Base-by-base conservation (phyloP, 35 echinoderm and acorn worm species). In the Apostichopus japonicus region DNA sequence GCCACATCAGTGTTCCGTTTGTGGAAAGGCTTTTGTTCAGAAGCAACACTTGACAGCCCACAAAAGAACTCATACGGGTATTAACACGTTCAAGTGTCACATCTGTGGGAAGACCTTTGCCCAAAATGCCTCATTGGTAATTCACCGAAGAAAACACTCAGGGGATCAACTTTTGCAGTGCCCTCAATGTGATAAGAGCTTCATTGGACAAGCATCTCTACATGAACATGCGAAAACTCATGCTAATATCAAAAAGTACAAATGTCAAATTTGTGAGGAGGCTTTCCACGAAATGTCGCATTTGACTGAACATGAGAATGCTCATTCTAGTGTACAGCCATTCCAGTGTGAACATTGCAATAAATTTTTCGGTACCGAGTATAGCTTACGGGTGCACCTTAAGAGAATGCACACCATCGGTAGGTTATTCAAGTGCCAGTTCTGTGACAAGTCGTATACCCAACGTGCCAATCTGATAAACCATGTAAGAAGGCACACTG, bases 121-220 rank as follows among this genome's bases (percentile, higher is more conserved):
- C 13, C 25, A 75, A 22, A 86, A 86, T 6, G 56, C 54, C 44
- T 51, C 23, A 15, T 76, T 93, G 19, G 54, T 54, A 63, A 54
- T 65, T 11, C 91, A 92, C 56, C 79, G 83, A 84, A 63, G 83
- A 21, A 71, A 23, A 17, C 82, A 92, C 22, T 62, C 91, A 62
- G 91, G 91, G 61, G 91, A 92, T 17, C 15, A 52, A 86, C 82
- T 79, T 13, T 77, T 93, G 8, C n/a, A 76, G 61, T 93, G 92
- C 25, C 59, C 54, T 19, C 17, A 79, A 2, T 93, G 92, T 55
- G 54, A 67, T 13, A 67, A 89, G 70, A 65, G 44, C 23, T 93
- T 89, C 55, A 56, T 53, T 17, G 15, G 54, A 17, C 51, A 88
- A 56, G 56, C 53, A 24, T 53, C 54, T 82, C 61, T 83, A 59